These are phyloP conservation scores for Eristalis tenax DNA, from an alignment of 2,888 invertebrate genomes.

Conservation along the genomic window DNA sequence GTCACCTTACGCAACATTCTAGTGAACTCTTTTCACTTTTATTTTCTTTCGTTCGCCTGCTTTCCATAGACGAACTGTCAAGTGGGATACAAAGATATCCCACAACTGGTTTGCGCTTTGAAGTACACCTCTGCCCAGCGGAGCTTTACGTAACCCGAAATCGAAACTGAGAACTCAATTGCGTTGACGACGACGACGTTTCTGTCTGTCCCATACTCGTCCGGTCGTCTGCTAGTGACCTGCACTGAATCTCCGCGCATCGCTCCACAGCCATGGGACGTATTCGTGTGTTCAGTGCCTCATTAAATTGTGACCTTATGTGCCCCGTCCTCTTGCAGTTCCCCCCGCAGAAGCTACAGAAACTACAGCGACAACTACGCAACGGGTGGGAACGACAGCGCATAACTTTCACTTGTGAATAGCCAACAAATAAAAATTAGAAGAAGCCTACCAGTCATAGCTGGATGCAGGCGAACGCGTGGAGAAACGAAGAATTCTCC, in stretches of 20 bases:
- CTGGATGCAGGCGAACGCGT: neutral
- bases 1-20: conserved; percentile 65
- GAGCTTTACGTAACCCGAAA: conserved; percentile 62
- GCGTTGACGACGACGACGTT: conserved; percentile 6
- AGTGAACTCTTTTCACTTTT: conserved; percentile 67
- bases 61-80: conserved; percentile 40
- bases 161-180: conserved; percentile 48
- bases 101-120: conserved; percentile 47
- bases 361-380: too few relatives aligned
- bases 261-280: conserved; percentile 14
- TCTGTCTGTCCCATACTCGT: neutral
- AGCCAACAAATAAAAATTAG: conserved; percentile 20
- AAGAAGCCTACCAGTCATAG: neutral
- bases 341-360: neutral
- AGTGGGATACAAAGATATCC: conserved; percentile 27
- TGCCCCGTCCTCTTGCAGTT: neutral
- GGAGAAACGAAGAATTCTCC: conserved; percentile 45
- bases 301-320: conserved; percentile 34
- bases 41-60: conserved; percentile 5
- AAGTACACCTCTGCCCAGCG: conserved; percentile 7
- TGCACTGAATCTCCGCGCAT: conserved; percentile 28
- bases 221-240: conserved; percentile 19
- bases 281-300: neutral
- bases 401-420: conserved; percentile 62
- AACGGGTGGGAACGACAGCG: conserved; percentile 5